phyloP scores from a whole-genome alignment of 2,113 vertebrate genomes.

The Neogale vison region DNA sequence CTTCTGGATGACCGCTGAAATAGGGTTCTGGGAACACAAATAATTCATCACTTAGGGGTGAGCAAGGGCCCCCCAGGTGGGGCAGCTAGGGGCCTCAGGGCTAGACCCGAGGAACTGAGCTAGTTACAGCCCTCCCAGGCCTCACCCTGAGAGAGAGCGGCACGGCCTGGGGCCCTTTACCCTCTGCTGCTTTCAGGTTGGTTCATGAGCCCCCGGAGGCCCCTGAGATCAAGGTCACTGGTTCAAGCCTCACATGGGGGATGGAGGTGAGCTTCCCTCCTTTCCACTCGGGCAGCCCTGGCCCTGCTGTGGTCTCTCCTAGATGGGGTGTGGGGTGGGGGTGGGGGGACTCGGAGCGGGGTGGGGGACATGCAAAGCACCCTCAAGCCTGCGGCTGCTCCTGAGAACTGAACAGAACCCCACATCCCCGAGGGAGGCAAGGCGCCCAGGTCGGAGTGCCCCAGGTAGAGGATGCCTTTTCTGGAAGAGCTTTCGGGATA shows the following conservation, averaged over 20 bases:
- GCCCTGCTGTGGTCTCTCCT: background rate
- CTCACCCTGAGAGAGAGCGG: background rate
- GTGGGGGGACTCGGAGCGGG: no score
- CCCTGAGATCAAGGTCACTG: background rate
- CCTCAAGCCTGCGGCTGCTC: background rate
- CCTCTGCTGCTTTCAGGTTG: background rate
- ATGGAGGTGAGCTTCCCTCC: background rate
- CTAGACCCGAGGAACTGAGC: background rate
- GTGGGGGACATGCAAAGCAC: no score
- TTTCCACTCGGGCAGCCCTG: background rate
- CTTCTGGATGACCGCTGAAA: fast-evolving
- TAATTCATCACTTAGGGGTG: background rate
- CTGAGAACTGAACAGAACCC: background rate
- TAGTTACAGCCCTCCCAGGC: background rate
- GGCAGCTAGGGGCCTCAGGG: background rate
- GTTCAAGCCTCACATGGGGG: background rate
- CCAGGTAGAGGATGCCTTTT: background rate
- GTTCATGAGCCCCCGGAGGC: background rate
- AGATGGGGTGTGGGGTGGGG: background rate
- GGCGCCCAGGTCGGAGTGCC: background rate
- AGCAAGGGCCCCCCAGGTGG: fast-evolving
- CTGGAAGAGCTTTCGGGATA: background rate
- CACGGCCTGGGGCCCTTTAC: background rate
- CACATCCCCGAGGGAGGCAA: background rate
- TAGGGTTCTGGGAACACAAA: background rate